Evolutionary conservation across 2,888 invertebrate genomes (phyloP).

Genomic region (Acleris holmiana): DNA sequence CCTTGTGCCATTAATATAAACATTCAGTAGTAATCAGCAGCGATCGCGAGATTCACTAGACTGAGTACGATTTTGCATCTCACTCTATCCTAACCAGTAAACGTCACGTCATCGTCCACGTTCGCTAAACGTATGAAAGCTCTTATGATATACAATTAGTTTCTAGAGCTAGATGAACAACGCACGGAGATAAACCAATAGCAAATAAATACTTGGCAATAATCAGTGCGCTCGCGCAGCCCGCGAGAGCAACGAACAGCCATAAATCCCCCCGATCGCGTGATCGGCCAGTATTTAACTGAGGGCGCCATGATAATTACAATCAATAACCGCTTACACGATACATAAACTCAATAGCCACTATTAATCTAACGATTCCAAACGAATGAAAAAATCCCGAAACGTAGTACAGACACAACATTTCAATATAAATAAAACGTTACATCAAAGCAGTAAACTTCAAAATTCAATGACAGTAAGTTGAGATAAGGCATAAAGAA

Average conservation of each 20-base stretch:
- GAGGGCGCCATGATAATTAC: constrained; percentile 76
- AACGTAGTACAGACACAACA: constrained; percentile 34
- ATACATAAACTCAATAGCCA: constrained; percentile 59
- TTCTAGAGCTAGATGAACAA: constrained; percentile 23
- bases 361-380: constrained; percentile 61
- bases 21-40: no score
- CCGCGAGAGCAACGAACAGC: constrained; percentile 47
- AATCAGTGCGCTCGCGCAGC: constrained; percentile 26
- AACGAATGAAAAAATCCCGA: constrained; percentile 37
- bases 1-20: no score
- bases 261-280: constrained; percentile 65
- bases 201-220: constrained; percentile 16
- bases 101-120: no score
- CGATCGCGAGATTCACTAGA: no score
- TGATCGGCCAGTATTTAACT: constrained; percentile 67
- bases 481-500: constrained; percentile 30
- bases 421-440: constrained; percentile 28
- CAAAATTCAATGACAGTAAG: constrained; percentile 20
- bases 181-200: constrained; percentile 28
- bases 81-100: no score
- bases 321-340: constrained; percentile 72
- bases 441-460: constrained; percentile 32
- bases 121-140: no score
- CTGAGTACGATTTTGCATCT: no score
- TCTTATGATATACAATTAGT: no score